Base-by-base conservation (phyloP, 1,140 invertebrate genomes). In the Mactra quadrangularis region DNA sequence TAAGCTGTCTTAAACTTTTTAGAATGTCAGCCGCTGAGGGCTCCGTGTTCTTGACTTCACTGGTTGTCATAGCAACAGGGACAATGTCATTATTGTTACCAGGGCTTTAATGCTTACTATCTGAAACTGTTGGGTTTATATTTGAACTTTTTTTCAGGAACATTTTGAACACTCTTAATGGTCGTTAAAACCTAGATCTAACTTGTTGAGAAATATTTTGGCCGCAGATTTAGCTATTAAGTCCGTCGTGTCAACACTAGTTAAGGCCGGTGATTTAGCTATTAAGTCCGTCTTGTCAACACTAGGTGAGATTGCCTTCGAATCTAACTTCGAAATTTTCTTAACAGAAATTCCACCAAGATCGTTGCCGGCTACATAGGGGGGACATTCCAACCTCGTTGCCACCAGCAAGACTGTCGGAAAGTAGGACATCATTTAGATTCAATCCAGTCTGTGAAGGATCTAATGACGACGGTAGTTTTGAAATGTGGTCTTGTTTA, bases 341-440 rank as follows among this genome's bases (percentile, higher is more conserved):
- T 78, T 31, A 3, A 78, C 31, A 25, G 57, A 62, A 11, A 78
- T 45, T 3, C 75, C 75, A 11, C 75, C 75, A 13, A 78, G 52
- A 47, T 78, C 60, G 45, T 78, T 78, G 27, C 75, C 62, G 15
- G 60, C 62, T 27, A 78, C 45, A 33, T 59, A 78, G n/a, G 57
- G n/a, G 75, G 9, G 59, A 29, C 3, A 60, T 1, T 22, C 3
- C 19, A n/a, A 25, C 2, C 7, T 45, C n/a, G 41, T 47, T 47
- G 6, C 3, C 11, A 4, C 15, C n/a, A 7, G 62, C 29, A 35
- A 62, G 19, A 11, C 27, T 35, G 33, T 62, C 59, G 3, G 59
- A 35, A 7, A 62, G 15, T 15, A 62, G 31, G 59, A 62, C 59
- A 31, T 62, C 59, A 38, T 62, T 62, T 4, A 62, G 31, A 62